Evolutionary conservation across 2,888 invertebrate genomes (phyloP).

Genomic region (Cylloceria caligata): DNA sequence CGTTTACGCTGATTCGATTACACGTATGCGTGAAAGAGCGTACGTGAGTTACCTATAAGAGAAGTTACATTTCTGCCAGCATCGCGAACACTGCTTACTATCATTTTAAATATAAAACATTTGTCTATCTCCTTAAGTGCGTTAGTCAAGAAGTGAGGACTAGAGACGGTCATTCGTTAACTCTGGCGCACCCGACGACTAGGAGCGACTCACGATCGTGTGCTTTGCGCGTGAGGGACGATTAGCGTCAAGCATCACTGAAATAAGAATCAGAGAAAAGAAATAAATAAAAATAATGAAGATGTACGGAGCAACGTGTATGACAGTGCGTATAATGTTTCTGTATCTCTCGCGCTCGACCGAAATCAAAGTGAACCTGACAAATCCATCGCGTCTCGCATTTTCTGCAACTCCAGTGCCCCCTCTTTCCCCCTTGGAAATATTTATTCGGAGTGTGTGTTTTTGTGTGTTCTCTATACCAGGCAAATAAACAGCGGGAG

Average conservation of each 20-base stretch:
- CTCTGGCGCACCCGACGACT: slow-evolving; percentile 1
- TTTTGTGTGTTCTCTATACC: slow-evolving; percentile 31
- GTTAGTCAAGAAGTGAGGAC: not conserved
- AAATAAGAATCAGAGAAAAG: slow-evolving; percentile 22
- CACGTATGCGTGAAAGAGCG: not conserved
- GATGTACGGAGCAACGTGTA: slow-evolving; percentile 5
- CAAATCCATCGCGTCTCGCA: slow-evolving; percentile 50
- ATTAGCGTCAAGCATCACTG: slow-evolving; percentile 53
- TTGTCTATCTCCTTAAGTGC: slow-evolving; percentile 28
- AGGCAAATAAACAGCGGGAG: slow-evolving; percentile 19
- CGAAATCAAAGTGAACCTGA: slow-evolving; percentile 50
- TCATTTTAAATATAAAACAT: slow-evolving; percentile 22
- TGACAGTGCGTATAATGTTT: slow-evolving; percentile 55
- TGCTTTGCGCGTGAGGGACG: too few relatives aligned
- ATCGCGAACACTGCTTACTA: not conserved
- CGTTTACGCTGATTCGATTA: slow-evolving; percentile 27
- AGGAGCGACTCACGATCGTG: slow-evolving; percentile 29
- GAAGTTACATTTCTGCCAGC: not conserved
- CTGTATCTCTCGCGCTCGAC: slow-evolving; percentile 20
- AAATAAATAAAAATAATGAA: slow-evolving; percentile 2
- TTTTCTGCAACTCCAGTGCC: too few relatives aligned
- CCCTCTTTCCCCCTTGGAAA: not conserved
- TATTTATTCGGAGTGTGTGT: slow-evolving; percentile 14
- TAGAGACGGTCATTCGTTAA: not conserved
- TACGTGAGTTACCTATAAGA: not conserved